Base-by-base conservation (phyloP, 2,113 vertebrate genomes). In the Lethenteron reissneri region DNA sequence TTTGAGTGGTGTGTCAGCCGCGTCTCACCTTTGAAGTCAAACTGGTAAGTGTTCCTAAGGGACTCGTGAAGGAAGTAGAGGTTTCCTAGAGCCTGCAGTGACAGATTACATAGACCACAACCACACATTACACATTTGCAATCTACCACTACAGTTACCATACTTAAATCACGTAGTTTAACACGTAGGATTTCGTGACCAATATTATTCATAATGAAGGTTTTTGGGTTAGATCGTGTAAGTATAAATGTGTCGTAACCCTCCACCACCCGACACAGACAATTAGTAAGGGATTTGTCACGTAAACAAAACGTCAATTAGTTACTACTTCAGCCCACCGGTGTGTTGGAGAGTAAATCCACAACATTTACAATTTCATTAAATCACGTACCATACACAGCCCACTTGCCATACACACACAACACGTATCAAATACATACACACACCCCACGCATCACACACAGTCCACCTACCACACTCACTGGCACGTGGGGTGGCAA, bases 21-120 rank as follows among this genome's bases (percentile, higher is more conserved):
- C 5, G 56, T 56, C 76, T 80, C 81, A 86, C 84, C 79, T 71
- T 78, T 79, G 75, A 86, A 86, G 75, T 86, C 84, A 76, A 83
- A 86, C 58, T 84, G 84, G 71, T 77, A 77, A 77, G 84, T 76
- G 76, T 81, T 80, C 74, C 81, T 80, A 78, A 85, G 77, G 56
- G 81, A 79, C 74, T 81, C 82, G 78, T 85, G 83, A 74, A 86
- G 84, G 78, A 84, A 85, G 77, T 84, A 86, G 78, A 86, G 83
- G 78, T 81, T 84, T 68, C 84, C 84, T 76, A 86, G 79, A 64
- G 84, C 84, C 84, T 86, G 75, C 13, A 79, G 13, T 80, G 12
- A 72, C 75, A 70, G 41, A 41, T 41, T 41, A 41, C 41, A 41
- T 41, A 70, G 77, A 17, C 75, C 73, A 71, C 71, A 70, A 17